A percentile compares a stretch with the other conserved stretches of the same genome.
Conservation (phyloP, 92 coral and sea anemone species). For the Umimayanthus kanabou region DNA sequence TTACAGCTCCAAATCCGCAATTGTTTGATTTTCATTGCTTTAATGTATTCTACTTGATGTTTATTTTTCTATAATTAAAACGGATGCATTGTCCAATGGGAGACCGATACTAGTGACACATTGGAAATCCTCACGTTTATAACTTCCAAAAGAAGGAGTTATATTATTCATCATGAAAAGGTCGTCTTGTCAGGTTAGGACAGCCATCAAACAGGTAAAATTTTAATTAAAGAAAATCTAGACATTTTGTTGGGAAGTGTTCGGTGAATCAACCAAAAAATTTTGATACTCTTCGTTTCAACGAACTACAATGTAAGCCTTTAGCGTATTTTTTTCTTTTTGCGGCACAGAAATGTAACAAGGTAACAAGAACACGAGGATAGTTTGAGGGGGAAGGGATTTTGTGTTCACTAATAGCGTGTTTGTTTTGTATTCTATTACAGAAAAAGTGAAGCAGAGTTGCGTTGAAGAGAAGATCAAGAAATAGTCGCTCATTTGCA, state of each 20-base stretch:
- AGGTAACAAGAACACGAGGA: background rate
- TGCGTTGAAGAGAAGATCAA: background rate
- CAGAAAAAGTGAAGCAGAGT: background rate
- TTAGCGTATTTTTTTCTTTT: background rate
- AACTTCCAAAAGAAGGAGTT: background rate
- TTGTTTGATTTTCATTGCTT: constrained; percentile 11
- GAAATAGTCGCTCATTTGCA: background rate
- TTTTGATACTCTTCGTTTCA: background rate
- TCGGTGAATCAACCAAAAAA: background rate
- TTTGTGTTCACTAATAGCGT: background rate
- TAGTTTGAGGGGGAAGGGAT: background rate
- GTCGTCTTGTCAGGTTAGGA: constrained; percentile 14
- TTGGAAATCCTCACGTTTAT: constrained; percentile 11
- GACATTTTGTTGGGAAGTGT: background rate
- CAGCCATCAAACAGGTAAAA: constrained; percentile 4
- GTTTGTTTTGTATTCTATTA: constrained; percentile 1
- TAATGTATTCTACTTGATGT: constrained; percentile 24
- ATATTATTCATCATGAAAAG: background rate
- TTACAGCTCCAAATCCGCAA: background rate
- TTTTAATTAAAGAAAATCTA: background rate
- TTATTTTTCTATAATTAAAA: constrained; percentile 18
- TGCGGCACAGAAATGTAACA: background rate
- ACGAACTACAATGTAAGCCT: background rate
- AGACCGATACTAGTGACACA: background rate
- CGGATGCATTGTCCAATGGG: constrained; percentile 18